Evolutionary conservation across 2,113 vertebrate species (phyloP).

Genomic region (Hypanus sabinus): DNA sequence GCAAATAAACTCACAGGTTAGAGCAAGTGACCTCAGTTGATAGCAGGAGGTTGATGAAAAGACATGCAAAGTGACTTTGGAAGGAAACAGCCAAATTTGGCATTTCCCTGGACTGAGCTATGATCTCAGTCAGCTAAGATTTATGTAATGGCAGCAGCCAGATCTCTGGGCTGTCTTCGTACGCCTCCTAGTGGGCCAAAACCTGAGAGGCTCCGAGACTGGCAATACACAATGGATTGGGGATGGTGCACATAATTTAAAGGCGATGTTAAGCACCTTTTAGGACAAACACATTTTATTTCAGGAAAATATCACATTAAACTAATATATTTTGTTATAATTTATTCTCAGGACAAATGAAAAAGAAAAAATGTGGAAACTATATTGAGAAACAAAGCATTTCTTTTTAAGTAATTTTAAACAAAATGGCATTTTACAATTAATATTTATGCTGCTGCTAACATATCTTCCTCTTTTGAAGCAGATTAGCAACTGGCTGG

Average conservation of each 20-base stretch:
- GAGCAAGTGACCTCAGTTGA: neutral
- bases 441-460: neutral
- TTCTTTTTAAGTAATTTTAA: neutral
- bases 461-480: neutral
- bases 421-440: neutral
- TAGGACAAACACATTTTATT: too few relatives aligned
- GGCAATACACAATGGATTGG: neutral
- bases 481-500: neutral
- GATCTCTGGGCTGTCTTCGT: neutral
- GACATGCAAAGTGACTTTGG: neutral
- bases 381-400: neutral
- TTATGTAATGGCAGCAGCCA: neutral
- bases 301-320: too few relatives aligned
- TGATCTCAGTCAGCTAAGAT: neutral
- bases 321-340: too few relatives aligned
- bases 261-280: too few relatives aligned
- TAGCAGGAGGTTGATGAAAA: neutral
- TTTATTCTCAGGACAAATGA: neutral
- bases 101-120: neutral
- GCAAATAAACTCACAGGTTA: neutral
- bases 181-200: conserved; percentile 7
- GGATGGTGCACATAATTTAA: too few relatives aligned
- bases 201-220: neutral
- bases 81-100: neutral
- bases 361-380: neutral